Evolutionary conservation across 2,113 vertebrate genomes (phyloP).

Genomic region (Ictalurus punctatus): DNA sequence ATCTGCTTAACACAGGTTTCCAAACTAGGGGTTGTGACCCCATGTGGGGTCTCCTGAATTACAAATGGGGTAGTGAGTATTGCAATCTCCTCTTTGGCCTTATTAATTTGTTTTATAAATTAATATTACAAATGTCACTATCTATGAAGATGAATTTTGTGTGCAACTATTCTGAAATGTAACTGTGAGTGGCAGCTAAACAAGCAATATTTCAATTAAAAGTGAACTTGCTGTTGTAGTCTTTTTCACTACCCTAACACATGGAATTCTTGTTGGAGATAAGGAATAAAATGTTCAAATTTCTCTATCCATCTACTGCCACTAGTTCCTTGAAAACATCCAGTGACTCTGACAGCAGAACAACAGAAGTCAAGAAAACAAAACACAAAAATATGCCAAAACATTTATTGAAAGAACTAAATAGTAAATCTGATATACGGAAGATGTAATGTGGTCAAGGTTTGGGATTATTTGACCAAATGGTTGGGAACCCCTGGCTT

Average conservation of each 20-base stretch:
- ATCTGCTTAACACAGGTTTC: neutral
- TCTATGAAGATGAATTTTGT: neutral
- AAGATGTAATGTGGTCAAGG: neutral
- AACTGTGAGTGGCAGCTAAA: neutral
- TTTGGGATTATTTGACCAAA: neutral
- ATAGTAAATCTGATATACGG: neutral
- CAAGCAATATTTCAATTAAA: neutral
- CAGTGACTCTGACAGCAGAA: neutral
- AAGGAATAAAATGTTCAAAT: neutral
- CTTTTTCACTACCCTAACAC: neutral
- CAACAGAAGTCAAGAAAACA: neutral
- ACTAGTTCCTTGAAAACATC: neutral
- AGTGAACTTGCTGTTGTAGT: neutral
- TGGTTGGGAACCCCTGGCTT: neutral
- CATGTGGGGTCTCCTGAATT: neutral
- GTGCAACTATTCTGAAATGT: neutral
- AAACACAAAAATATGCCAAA: neutral
- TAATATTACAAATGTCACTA: neutral
- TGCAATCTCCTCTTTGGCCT: neutral
- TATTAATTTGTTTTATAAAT: neutral
- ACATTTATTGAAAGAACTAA: neutral
- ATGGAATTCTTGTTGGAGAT: neutral
- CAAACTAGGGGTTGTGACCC: neutral
- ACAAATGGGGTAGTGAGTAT: neutral
- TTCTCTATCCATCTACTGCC: neutral